phyloP scores from a whole-genome alignment of 2,113 vertebrate genomes.

The Abramis brama region DNA sequence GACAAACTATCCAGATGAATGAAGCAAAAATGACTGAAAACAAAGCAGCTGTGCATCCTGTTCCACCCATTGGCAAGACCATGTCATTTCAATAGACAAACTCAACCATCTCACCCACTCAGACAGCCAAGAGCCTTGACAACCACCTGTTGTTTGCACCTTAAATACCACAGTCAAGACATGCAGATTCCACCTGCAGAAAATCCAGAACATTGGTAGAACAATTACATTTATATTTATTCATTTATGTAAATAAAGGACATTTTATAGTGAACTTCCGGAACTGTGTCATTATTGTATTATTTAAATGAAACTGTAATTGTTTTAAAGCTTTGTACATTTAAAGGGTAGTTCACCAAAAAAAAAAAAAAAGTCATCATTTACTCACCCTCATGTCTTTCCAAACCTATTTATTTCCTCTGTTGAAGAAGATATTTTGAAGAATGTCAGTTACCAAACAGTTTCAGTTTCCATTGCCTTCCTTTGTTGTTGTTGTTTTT shows the following conservation, averaged over 20 bases:
- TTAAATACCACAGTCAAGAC: conserved; percentile 12
- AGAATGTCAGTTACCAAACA: too few relatives aligned
- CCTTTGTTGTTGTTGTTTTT: too few relatives aligned
- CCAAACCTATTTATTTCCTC: background rate
- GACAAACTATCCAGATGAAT: background rate
- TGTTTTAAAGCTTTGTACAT: background rate
- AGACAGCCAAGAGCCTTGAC: background rate
- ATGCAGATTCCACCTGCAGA: background rate
- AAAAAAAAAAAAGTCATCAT: background rate
- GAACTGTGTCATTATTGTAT: background rate
- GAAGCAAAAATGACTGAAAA: background rate
- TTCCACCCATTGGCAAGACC: background rate
- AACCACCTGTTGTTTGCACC: conserved; percentile 3
- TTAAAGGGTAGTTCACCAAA: background rate
- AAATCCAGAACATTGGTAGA: background rate
- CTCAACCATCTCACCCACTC: background rate
- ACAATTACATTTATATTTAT: background rate
- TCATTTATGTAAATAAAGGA: background rate
- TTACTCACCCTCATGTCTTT: background rate
- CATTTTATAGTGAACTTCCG: background rate
- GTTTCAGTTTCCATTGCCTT: too few relatives aligned
- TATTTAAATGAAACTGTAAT: background rate
- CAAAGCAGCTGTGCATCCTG: background rate
- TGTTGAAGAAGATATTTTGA: too few relatives aligned
- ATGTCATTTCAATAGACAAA: background rate